Base-by-base conservation (phyloP, 2,888 invertebrate species). In the Mesorhabditis belari region DNA sequence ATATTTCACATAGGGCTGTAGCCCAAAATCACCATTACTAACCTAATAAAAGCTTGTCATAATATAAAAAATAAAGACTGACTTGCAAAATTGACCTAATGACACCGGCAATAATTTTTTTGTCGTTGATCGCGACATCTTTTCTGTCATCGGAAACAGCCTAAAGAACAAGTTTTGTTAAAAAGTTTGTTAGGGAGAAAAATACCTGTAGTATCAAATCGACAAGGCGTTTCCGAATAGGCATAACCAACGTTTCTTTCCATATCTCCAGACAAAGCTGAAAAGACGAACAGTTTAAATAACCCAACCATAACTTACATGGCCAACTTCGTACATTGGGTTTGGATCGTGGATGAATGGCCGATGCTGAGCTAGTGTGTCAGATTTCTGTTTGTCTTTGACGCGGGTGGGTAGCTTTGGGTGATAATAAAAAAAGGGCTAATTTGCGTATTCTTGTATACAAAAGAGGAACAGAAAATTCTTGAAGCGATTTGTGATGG, bases 31-130 rank as follows among this genome's bases (percentile, higher is more conserved):
- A n/a, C 44, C 44, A n/a, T n/a, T 9, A n/a, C 44, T 35, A n/a
- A 35, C 44, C 44, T 35, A n/a, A 35, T 17, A 23, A 51, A 9
- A 51, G 12, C n/a, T n/a, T 12, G 21, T 51, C 52, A 51, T 17
- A 12, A 19, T 17, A n/a, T 51, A 12, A 23, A 51, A 12, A 12
- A 51, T 9, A 17, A 12, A 19, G 23, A 12, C 9, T 92, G 90
- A 94, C 92, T 82, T 88, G 85, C n/a, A 90, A 89, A 79, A 94
- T 90, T 77, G 93, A 93, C 70, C 89, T 87, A 67, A 95, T 90
- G 23, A 93, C 92, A 3, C 90, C 90, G 65, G 89, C 87, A 62
- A 92, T 88, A 2, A 89, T 82, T 21, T 81, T 72, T 63, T 83
- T 82, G 55, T 81, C 81, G 5, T 82, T 81, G 19, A 66, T 63